Conservation (phyloP, 1,140 invertebrate genomes). For the Luehdorfia chinensis region DNA sequence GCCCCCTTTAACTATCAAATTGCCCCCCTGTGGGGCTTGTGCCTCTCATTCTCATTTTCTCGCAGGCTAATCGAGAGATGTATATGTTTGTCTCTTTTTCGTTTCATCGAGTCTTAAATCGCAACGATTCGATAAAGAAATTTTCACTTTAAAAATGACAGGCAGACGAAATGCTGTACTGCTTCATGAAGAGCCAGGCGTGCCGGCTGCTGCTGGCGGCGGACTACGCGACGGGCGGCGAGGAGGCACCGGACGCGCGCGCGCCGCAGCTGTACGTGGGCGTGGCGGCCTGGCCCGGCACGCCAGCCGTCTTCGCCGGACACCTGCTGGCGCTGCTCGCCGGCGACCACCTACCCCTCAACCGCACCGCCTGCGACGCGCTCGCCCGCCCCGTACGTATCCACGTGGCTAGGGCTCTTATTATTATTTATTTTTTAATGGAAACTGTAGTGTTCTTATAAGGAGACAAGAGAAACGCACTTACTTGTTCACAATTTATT, state of each 20-base stretch:
- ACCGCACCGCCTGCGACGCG: slow-evolving; percentile 39
- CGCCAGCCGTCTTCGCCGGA: slow-evolving; percentile 75
- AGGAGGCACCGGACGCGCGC: slow-evolving; percentile 17
- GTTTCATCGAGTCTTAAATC: too few species aligned
- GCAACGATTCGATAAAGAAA: too few species aligned
- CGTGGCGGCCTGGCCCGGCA: slow-evolving; percentile 65
- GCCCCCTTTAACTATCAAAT: too few species aligned
- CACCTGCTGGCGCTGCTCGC: slow-evolving; percentile 74
- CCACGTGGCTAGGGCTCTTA: too few species aligned
- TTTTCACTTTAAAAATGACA: slow-evolving; percentile 39
- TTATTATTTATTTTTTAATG: too few species aligned
- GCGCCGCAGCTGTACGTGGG: slow-evolving; percentile 79
- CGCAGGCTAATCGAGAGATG: too few species aligned
- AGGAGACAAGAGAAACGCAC: too few species aligned
- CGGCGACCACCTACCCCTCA: slow-evolving; percentile 50
- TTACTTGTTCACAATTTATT: too few species aligned
- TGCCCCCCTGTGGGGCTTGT: too few species aligned
- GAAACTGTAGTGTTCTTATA: too few species aligned
- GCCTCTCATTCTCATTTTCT: too few species aligned
- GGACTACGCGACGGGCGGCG: slow-evolving; percentile 50
- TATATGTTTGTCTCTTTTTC: too few species aligned
- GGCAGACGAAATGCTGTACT: slow-evolving; percentile 87
- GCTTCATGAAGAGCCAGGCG: slow-evolving; percentile 85
- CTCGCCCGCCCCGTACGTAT: slow-evolving; percentile 37
- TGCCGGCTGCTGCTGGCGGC: slow-evolving; percentile 83